A percentile compares a stretch with the other conserved stretches of the same genome.
These are phyloP conservation scores for Apolygus lucorum DNA, from an alignment of 1,140 invertebrate species.

Conservation along the genomic window DNA sequence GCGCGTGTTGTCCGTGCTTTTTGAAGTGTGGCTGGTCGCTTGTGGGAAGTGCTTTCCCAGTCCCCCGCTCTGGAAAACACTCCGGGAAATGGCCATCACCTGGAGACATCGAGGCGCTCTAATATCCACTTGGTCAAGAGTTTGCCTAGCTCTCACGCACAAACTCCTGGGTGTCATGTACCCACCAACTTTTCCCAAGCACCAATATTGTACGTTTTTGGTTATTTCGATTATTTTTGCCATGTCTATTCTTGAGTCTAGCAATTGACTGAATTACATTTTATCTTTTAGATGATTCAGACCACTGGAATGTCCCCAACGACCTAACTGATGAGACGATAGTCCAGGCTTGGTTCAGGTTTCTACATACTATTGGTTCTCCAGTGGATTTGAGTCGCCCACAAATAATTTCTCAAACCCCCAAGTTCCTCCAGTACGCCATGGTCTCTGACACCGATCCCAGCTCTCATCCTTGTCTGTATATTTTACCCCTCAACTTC, in stretches of 20 bases:
- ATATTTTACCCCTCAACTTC: slow-evolving; percentile 79
- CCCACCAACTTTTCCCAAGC: slow-evolving; percentile 72
- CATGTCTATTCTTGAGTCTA: slow-evolving; percentile 37
- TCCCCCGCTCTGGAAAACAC: slow-evolving; percentile 90
- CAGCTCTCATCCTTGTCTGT: slow-evolving; percentile 84
- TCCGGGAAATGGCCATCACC: slow-evolving; percentile 81
- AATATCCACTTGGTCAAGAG: slow-evolving; percentile 90
- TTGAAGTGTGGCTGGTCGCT: slow-evolving; percentile 90
- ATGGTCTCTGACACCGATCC: slow-evolving; percentile 70
- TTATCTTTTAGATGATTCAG: slow-evolving; percentile 64
- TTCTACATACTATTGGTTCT: slow-evolving; percentile 86
- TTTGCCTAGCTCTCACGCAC: slow-evolving; percentile 80
- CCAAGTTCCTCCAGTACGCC: slow-evolving; percentile 56
- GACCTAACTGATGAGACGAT: slow-evolving; percentile 83
- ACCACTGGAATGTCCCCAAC: slow-evolving; percentile 64
- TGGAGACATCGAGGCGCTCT: slow-evolving; percentile 89
- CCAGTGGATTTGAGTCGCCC: slow-evolving; percentile 81
- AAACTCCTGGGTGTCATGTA: slow-evolving; percentile 80
- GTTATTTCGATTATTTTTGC: slow-evolving; percentile 28
- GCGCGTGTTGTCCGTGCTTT: slow-evolving; percentile 82
- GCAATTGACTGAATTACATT: too few species aligned
- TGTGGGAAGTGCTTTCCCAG: slow-evolving; percentile 85
- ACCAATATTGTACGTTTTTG: slow-evolving; percentile 62
- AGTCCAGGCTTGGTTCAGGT: slow-evolving; percentile 88
- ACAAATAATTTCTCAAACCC: slow-evolving; percentile 56